phyloP scores from a whole-genome alignment of 2,113 vertebrate species.

The Felis chaus region DNA sequence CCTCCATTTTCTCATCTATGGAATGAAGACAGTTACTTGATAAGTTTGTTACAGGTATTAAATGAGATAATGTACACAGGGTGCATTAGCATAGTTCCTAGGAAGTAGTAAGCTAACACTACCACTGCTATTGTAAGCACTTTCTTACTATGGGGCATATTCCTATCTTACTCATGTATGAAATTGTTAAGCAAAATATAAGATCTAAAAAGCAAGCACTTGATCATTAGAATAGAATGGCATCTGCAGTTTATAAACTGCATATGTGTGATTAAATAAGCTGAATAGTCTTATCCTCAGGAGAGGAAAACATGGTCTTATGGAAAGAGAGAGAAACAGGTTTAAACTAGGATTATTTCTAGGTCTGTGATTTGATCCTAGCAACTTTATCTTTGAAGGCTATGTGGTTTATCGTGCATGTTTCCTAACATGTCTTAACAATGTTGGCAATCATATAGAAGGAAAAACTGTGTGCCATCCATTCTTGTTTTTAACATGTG shows the following conservation, averaged over 20 bases:
- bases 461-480: not conserved
- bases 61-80: not conserved
- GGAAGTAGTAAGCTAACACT: not conserved
- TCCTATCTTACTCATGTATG: not conserved
- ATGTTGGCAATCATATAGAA: not conserved
- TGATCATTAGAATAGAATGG: not conserved
- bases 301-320: not conserved
- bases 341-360: not conserved
- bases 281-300: not conserved
- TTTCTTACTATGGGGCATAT: not conserved
- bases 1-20: not conserved
- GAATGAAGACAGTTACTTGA: not conserved
- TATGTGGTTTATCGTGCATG: not conserved
- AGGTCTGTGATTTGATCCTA: not conserved
- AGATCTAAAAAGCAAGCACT: constrained; percentile 18
- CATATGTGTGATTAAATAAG: not conserved
- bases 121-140: not conserved
- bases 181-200: constrained; percentile 7
- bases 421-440: not conserved
- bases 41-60: not conserved
- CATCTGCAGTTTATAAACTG: not conserved
- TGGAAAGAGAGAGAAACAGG: not conserved
- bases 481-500: not conserved
- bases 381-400: constrained; percentile 11
- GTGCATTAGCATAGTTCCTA: not conserved